phyloP scores from a whole-genome alignment of 2,113 vertebrate species.

The Petrocephalus zakoni region DNA sequence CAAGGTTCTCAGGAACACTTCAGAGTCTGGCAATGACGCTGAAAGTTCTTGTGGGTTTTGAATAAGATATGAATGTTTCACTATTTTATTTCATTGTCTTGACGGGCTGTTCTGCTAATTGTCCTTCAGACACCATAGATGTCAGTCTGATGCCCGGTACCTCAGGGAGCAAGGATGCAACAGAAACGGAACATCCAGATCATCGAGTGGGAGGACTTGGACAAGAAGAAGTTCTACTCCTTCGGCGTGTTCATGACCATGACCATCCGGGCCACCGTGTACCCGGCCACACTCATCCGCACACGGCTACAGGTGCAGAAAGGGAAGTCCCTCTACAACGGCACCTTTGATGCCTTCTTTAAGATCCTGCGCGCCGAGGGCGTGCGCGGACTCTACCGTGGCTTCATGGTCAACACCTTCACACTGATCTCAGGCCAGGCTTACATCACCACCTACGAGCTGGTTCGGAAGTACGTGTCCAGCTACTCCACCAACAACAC shows the following conservation, averaged over 20 bases:
- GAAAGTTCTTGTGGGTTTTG: neutral
- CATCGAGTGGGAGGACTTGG: slow-evolving; percentile 96
- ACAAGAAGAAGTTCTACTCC: slow-evolving; percentile 95
- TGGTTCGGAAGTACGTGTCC: slow-evolving; percentile 81
- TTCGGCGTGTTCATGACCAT: slow-evolving; percentile 89
- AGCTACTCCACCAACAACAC: slow-evolving; percentile 80
- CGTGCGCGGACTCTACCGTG: slow-evolving; percentile 75
- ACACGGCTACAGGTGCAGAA: slow-evolving; percentile 89
- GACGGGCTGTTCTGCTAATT: neutral
- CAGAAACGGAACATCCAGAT: slow-evolving; percentile 83
- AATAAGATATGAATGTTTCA: neutral
- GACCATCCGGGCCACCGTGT: slow-evolving; percentile 85
- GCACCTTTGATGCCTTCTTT: slow-evolving; percentile 83
- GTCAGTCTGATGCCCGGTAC: slow-evolving; percentile 26
- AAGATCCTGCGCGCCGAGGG: slow-evolving; percentile 85
- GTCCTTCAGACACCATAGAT: neutral
- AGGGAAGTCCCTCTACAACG: slow-evolving; percentile 82
- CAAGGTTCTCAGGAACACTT: neutral
- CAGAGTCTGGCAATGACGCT: neutral
- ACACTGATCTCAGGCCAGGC: slow-evolving; percentile 88
- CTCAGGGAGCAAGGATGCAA: slow-evolving; percentile 50
- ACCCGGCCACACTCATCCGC: slow-evolving; percentile 88
- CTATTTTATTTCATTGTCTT: neutral
- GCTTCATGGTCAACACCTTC: slow-evolving; percentile 91
- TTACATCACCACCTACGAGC: slow-evolving; percentile 91